Evolutionary conservation across 2,797 vertebrate genomes (phyloP), one percentile per base, ranked within the genome.

Genomic region (Taeniopygia guttata): DNA sequence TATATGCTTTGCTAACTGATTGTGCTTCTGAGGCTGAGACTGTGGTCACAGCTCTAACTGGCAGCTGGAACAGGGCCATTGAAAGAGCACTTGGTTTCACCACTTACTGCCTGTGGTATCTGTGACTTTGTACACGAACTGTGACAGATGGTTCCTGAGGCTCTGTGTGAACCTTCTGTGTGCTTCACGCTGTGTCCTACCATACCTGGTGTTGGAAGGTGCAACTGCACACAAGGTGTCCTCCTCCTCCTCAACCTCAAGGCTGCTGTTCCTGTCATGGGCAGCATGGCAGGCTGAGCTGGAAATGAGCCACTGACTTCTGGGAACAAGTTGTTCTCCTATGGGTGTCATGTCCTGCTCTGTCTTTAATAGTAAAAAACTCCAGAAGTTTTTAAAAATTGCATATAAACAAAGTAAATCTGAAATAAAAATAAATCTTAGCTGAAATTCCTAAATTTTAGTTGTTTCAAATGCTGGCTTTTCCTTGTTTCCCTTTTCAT

Each of bases 171-270:
- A 20, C 25, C 0, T 0, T 36, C 45, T 30, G 11, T 0, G 2
- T 2, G 2, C n/a, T 49, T 74, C 2, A 6, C 2, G 27, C 11
- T 54, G 40, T 0, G 9, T 60, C 70, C 20, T 66, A 1, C 0
- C 0, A 1, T 81, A 62, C 9, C 22, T 93, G 58, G 8, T 3
- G 0, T 16, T 60, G 66, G 52, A 74, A 54, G 18, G 38, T 68
- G 42, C 43, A 77, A 9, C 36, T 72, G 56, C 62, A 18, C 23
- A 5, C 16, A 16, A 3, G 9, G 1, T 51, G 3, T 75, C 27
- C 40, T 76, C 25, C 3, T 75, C 27, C 40, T 76, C 25, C 46
- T 86, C 11, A 11, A 67, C 43, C 34, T 70, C 60, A 36, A 43
- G 45, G 30, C 46, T 92, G 42, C 19, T 75, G n/a, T 45, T 59